These are phyloP conservation scores for Eupelmus urozonus DNA, from an alignment of 2,888 invertebrate genomes.

Conservation along the genomic window DNA sequence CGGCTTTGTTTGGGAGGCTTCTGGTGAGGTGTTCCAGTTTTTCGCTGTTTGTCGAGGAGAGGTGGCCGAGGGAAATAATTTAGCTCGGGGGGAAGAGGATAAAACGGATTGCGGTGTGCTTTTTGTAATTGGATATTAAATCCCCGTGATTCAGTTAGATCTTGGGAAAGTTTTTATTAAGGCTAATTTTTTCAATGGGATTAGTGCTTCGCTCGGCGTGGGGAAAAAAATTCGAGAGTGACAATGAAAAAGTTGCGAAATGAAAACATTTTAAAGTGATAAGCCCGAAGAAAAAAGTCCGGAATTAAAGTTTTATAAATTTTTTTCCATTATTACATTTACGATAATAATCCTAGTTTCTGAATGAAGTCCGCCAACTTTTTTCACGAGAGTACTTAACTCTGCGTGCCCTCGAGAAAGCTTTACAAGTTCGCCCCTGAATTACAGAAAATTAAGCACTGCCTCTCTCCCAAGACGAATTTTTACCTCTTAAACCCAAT, in stretches of 20 bases:
- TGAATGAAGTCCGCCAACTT: background rate
- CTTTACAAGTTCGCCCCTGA: too few species aligned
- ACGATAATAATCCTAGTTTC: background rate
- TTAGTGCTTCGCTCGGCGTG: background rate
- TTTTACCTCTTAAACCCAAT: too few species aligned
- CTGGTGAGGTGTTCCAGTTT: too few species aligned
- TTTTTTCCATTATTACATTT: slow-evolving; percentile 3
- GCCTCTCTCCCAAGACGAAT: too few species aligned
- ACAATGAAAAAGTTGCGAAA: background rate
- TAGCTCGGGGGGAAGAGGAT: too few species aligned
- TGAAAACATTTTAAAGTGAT: slow-evolving; percentile 9
- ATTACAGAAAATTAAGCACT: too few species aligned
- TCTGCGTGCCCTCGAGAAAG: background rate
- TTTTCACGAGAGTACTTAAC: background rate
- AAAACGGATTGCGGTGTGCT: too few species aligned
- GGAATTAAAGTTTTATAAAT: slow-evolving; percentile 4
- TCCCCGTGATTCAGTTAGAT: background rate
- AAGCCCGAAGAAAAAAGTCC: background rate
- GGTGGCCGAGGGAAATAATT: too few species aligned
- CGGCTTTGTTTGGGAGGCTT: too few species aligned
- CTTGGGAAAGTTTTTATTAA: background rate
- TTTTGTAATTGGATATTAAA: too few species aligned
- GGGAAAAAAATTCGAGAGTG: background rate
- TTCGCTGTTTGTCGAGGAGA: too few species aligned
- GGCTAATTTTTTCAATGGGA: background rate